phyloP scores from a whole-genome alignment of 37 sponge, comb jelly and placozoan genomes.

The Halichondria panicea region DNA sequence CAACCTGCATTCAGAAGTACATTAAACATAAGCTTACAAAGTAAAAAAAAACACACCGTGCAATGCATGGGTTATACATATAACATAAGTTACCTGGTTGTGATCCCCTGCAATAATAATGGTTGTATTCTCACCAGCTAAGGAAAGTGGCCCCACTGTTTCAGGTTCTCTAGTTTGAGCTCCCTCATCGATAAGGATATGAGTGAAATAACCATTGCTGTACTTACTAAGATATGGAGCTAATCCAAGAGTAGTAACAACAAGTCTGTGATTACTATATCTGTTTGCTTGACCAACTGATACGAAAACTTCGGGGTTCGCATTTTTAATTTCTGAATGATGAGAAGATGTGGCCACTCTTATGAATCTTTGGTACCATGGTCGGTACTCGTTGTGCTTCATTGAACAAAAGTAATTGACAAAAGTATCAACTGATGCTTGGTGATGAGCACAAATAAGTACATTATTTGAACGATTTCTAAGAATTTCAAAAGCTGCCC shows the following conservation, averaged over 20 bases:
- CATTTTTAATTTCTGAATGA: neutral
- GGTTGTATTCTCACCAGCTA: slow-evolving; percentile 45
- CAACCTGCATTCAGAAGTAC: slow-evolving; percentile 54
- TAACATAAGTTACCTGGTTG: slow-evolving; percentile 42
- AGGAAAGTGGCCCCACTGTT: slow-evolving; percentile 41
- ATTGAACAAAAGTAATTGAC: slow-evolving; percentile 57
- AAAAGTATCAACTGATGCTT: slow-evolving; percentile 65
- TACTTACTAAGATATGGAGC: neutral
- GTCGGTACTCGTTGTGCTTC: neutral
- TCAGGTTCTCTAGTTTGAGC: slow-evolving; percentile 83
- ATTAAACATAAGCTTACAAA: neutral
- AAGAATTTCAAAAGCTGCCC: slow-evolving; percentile 60
- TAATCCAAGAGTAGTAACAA: slow-evolving; percentile 38
- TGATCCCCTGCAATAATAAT: slow-evolving; percentile 82
- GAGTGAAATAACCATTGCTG: slow-evolving; percentile 35
- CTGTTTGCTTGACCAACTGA: neutral
- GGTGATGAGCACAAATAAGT: slow-evolving; percentile 69
- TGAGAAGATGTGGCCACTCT: neutral
- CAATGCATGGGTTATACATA: neutral
- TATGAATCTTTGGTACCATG: neutral
- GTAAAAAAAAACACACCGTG: neutral
- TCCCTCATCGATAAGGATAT: slow-evolving; percentile 79
- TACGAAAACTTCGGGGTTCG: neutral
- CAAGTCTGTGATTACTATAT: neutral
- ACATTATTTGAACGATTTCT: slow-evolving; percentile 6